Conservation (phyloP, 2,888 invertebrate genomes). For the Amphipoea oculea region DNA sequence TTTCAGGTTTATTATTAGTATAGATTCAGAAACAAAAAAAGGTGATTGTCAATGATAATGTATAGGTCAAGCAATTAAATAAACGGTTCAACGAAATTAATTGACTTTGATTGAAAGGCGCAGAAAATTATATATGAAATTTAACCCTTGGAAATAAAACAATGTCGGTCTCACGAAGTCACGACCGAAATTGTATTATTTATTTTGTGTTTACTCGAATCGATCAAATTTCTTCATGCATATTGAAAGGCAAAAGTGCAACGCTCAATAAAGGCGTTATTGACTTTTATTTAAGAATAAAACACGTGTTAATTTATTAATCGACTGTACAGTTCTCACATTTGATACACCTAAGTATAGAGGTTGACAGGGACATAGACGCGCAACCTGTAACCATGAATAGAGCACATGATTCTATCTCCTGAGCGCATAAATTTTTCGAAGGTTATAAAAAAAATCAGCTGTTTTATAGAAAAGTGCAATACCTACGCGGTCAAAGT, state of each 20-base stretch:
- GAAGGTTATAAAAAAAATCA: background rate
- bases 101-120: slow-evolving; percentile 2
- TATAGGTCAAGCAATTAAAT: background rate
- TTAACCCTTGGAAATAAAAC: too few species aligned
- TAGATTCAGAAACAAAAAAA: background rate
- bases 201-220: background rate
- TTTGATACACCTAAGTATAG: background rate
- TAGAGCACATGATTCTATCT: background rate
- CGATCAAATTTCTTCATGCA: background rate
- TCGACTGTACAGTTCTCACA: background rate
- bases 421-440: background rate
- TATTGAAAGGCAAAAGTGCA: background rate
- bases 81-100: background rate
- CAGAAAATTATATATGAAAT: background rate
- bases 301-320: background rate
- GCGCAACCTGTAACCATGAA: background rate
- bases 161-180: too few species aligned
- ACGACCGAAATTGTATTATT: background rate
- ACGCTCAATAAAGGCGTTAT: background rate
- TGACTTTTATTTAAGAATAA: background rate
- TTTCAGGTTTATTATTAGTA: background rate
- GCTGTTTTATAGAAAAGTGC: background rate
- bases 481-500: background rate
- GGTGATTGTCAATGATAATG: background rate
- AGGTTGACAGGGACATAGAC: background rate